A percentile compares a stretch with the other conserved stretches of the same genome.
These are phyloP conservation scores for Coenobita brevimanus DNA, from an alignment of 1,140 invertebrate species.

Conservation along the genomic window DNA sequence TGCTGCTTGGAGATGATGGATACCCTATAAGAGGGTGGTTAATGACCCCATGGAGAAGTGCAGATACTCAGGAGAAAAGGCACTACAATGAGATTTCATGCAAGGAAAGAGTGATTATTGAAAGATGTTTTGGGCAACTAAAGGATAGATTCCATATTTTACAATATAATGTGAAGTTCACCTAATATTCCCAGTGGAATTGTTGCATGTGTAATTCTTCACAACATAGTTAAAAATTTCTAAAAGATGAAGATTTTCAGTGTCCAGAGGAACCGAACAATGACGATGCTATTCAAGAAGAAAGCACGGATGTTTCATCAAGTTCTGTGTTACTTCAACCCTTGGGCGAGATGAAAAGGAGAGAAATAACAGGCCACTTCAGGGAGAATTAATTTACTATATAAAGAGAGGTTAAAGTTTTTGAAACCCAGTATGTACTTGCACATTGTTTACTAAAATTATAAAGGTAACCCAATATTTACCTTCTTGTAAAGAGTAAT, in stretches of 20 bases:
- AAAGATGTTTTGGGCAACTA: conserved; percentile 7
- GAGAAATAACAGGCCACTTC: neutral
- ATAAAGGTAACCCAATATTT: too few species aligned
- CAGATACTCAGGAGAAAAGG: neutral
- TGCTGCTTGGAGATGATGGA: neutral
- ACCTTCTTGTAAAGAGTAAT: too few species aligned
- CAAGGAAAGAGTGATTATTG: conserved; percentile 1
- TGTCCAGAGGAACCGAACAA: neutral
- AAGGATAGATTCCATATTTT: neutral
- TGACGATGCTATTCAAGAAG: neutral
- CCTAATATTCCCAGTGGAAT: neutral
- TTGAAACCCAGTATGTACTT: too few species aligned
- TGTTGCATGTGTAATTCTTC: conserved; percentile 2
- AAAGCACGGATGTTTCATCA: neutral
- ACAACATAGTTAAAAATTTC: neutral
- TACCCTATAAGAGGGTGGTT: neutral
- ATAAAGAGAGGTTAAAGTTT: too few species aligned
- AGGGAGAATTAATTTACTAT: too few species aligned
- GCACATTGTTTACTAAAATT: too few species aligned
- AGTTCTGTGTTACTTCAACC: neutral
- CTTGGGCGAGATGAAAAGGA: neutral
- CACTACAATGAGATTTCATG: neutral
- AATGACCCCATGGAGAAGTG: neutral
- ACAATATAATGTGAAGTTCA: conserved; percentile 10
- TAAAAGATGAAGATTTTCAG: neutral